Conservation (phyloP, 2,797 vertebrate genomes). For the Tadarida brasiliensis region DNA sequence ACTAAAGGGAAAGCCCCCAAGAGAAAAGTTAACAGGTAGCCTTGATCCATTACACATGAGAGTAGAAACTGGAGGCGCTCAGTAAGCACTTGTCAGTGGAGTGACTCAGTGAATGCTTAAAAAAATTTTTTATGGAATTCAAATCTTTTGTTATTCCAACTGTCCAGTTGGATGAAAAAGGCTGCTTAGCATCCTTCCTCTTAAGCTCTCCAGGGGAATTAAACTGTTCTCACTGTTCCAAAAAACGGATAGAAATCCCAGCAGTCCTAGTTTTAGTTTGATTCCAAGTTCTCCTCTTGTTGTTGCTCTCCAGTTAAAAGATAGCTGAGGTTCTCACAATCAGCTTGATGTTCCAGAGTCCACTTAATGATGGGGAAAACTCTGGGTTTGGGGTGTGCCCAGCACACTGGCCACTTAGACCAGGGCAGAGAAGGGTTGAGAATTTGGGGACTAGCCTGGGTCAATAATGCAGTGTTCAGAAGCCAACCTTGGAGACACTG, state of each 20-base stretch:
- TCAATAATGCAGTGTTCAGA: background rate
- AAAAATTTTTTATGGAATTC: background rate
- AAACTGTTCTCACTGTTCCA: background rate
- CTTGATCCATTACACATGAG: background rate
- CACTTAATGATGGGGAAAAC: background rate
- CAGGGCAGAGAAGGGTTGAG: background rate
- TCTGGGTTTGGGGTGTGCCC: background rate
- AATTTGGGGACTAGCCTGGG: background rate
- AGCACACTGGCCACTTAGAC: background rate
- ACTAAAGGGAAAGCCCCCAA: background rate
- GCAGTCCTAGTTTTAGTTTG: background rate
- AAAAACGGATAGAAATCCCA: background rate
- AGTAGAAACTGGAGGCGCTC: background rate
- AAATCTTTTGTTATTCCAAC: background rate
- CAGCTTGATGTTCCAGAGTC: background rate
- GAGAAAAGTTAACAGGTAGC: background rate
- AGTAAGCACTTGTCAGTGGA: background rate
- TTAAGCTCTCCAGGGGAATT: background rate
- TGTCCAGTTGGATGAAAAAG: background rate
- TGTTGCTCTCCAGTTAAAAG: background rate
- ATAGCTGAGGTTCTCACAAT: background rate
- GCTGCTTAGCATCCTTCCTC: background rate
- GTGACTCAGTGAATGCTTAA: background rate
- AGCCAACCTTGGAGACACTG: background rate
- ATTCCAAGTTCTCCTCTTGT: background rate